Evolutionary conservation across 1,140 invertebrate species (phyloP).

Genomic region (Patella vulgata): DNA sequence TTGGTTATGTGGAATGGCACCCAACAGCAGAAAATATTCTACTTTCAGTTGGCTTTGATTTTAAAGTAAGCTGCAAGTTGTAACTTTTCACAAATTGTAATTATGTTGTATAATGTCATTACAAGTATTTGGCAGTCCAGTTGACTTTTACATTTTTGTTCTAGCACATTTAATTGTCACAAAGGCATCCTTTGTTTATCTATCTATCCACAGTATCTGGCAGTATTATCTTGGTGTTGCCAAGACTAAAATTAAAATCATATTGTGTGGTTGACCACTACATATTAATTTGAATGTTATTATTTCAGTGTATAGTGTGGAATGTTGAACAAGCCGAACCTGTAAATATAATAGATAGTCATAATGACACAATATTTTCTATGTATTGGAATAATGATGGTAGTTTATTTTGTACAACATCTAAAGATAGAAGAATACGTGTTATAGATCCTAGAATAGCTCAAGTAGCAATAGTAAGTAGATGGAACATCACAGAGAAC

Average conservation of each 20-base stretch:
- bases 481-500: too few relatives aligned
- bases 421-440: conserved; percentile 91
- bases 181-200: background rate
- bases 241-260: too few relatives aligned
- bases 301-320: conserved; percentile 73
- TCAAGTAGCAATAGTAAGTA: conserved; percentile 78
- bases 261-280: too few relatives aligned
- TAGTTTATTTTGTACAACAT: conserved; percentile 88
- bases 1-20: conserved; percentile 67
- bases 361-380: conserved; percentile 90
- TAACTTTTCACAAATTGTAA: too few relatives aligned
- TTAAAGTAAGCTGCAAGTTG: conserved; percentile 52
- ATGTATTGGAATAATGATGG: conserved; percentile 93
- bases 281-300: too few relatives aligned
- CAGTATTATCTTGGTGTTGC: background rate
- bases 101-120: too few relatives aligned
- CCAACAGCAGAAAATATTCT: conserved; percentile 65
- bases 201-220: background rate
- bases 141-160: background rate
- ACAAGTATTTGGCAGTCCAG: too few relatives aligned
- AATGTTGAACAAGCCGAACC: conserved; percentile 93
- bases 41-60: conserved; percentile 64
- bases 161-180: background rate
- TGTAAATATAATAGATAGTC: conserved; percentile 86
- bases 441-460: conserved; percentile 89